Conservation (phyloP, 2,113 vertebrate genomes). For the Pleuronectes platessa region DNA sequence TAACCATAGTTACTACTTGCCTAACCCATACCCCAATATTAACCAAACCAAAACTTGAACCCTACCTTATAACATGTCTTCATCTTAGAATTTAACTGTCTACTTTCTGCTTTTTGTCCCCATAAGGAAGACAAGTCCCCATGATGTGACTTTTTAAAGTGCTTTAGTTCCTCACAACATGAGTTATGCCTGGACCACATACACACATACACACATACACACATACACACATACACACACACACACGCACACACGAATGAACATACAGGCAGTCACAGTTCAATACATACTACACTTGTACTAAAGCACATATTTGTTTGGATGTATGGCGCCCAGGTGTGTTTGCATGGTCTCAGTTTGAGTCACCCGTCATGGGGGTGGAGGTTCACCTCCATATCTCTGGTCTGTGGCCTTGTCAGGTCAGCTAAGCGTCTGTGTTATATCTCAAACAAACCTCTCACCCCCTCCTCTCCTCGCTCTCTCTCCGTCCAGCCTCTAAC, state of each 20-base stretch:
- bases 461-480: slow-evolving; percentile 10
- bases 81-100: neutral
- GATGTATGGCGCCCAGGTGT: slow-evolving; percentile 41
- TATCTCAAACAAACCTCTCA: slow-evolving; percentile 52
- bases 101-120: neutral
- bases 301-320: slow-evolving; percentile 15
- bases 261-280: neutral
- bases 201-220: slow-evolving; percentile 3
- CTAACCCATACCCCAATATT: too few relatives aligned
- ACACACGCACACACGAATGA: neutral
- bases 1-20: too few relatives aligned
- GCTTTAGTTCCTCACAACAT: neutral
- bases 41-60: neutral
- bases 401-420: slow-evolving; percentile 52
- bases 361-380: slow-evolving; percentile 44
- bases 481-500: neutral
- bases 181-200: neutral
- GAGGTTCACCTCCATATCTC: slow-evolving; percentile 44
- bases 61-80: too few relatives aligned
- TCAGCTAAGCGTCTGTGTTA: slow-evolving; percentile 62
- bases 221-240: neutral
- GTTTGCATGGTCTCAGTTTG: slow-evolving; percentile 45
- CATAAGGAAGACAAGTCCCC: too few relatives aligned
- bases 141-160: neutral
- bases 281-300: neutral